Base-by-base conservation (phyloP, 2,113 vertebrate species). In the Alligator mississippiensis region DNA sequence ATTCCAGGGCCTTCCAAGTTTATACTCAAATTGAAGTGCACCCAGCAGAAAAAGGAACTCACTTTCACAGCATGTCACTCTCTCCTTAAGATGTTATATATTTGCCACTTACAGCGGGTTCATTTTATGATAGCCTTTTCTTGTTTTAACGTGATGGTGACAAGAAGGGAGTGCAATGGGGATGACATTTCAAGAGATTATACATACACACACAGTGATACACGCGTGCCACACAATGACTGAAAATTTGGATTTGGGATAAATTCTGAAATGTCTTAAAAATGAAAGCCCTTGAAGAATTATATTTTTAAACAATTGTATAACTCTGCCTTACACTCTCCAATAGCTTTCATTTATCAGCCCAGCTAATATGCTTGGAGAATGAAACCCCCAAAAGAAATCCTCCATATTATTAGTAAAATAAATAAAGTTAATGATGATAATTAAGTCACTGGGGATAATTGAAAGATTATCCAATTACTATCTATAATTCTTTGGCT, bases 351-450 rank as follows among this genome's bases (percentile, higher is more conserved):
- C 62, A 21, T 90, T 9, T 94, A 96, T 95, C 90, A 96, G 87
- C 94, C 93, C 95, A 94, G 89, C 85, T 94, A 95, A 96, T 94
- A 93, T 83, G 91, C 66, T 87, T 94, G 89, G 78, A 94, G 83
- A 96, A 94, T 55, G 87, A 93, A 96, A 94, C 87, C 95, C 94
- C 95, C 96, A 28, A 90, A 97, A 94, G 95, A 96, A 96, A 95
- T 94, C 95, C 80, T 89, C 78, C 82, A 90, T 93, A 94, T 94
- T 74, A 74, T 74, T 95, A 96, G 89, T 94, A 94, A 97, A 95
- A 96, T 97, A 97, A 97, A 96, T 97, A 94, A 88, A 86, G 92
- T 94, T 96, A 96, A 97, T 95, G 96, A 96, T 92, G 92, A 96
- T 96, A 97, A 96, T 97, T 95, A 96, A 96, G 93, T 97, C 96